Base-by-base conservation (phyloP, 2,888 invertebrate genomes). In the Blera fallax region DNA sequence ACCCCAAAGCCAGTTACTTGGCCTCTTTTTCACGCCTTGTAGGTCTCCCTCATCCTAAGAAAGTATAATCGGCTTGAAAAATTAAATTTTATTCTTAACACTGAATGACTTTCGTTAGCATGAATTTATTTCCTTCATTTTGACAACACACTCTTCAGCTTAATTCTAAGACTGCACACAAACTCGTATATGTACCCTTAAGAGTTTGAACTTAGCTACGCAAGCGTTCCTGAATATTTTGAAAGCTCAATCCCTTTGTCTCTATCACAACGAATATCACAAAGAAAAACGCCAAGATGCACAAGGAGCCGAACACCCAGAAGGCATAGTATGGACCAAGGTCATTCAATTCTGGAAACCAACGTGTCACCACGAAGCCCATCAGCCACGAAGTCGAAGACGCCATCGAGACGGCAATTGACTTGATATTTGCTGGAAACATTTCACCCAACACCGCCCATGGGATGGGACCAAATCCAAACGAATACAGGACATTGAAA, bases 171-270 rank as follows among this genome's bases (percentile, higher is more conserved):
- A 37, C 37, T n/a, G 3, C 34, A 8, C 8, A 34, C 8, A 34
- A 1, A 1, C 8, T 2, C 7, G 34, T 34, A 34, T 34, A 24
- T 24, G 2, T 3, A 24, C 24, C 4, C 2, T 24, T 24, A 24
- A 48, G 21, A 0, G 1, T 0, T 2, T 8, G 8, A 0, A 3
- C 93, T 92, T 91, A 93, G 82, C 94, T 94, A 80, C 93, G 93
- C 43, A 96, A 92, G 89, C 95, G 94, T 70, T 94, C 94, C 91
- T 96, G 96, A 87, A 98, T 98, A 92, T 97, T 95, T 89, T 95
- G 95, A 88, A 97, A 94, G 88, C 96, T 96, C 92, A 96, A 95
- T 56, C 97, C 98, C 92, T 96, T 97, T 0, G 98, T 98, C 93
- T 98, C 98, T 1, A 98, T 97, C 11, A 98, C 94, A 69, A 95